A percentile compares a stretch with the other conserved stretches of the same genome.
phyloP scores from a whole-genome alignment of 2,113 vertebrate genomes.

The Bujurquina vittata region DNA sequence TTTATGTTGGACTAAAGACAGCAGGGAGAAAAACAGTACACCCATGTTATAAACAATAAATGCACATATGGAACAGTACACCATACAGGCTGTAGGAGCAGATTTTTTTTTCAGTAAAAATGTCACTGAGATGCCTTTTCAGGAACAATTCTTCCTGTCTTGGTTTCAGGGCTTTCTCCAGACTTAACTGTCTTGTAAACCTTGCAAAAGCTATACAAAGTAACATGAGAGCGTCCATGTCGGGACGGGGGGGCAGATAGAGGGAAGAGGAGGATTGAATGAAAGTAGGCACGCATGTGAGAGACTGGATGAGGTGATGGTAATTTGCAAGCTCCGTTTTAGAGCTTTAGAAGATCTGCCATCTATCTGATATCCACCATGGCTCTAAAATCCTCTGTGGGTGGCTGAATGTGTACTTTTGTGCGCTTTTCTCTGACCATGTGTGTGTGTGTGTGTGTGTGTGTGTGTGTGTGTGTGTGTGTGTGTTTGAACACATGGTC shows the following conservation, averaged over 20 bases:
- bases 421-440: not conserved
- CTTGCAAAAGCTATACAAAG: slow-evolving; percentile 61
- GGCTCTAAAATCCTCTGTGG: slow-evolving; percentile 60
- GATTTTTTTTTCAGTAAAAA: slow-evolving; percentile 41
- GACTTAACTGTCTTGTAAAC: slow-evolving; percentile 74
- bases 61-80: not conserved
- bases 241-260: slow-evolving; percentile 19
- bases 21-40: not conserved
- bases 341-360: slow-evolving; percentile 79
- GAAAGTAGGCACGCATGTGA: slow-evolving; percentile 57
- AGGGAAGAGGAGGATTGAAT: slow-evolving; percentile 40
- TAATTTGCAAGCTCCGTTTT: slow-evolving; percentile 81
- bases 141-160: slow-evolving; percentile 62
- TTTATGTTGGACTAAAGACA: not conserved
- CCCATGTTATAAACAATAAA: not conserved
- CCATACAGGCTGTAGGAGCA: not conserved
- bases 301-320: slow-evolving; percentile 72
- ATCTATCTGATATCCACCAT: slow-evolving; percentile 77
- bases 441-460: not conserved
- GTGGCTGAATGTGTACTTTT: slow-evolving; percentile 46
- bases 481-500: slow-evolving; percentile 6
- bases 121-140: slow-evolving; percentile 48
- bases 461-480: not conserved
- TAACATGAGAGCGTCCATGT: slow-evolving; percentile 60
- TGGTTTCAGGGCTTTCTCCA: slow-evolving; percentile 63